Base-by-base conservation (phyloP, 2,113 vertebrate species). In the Rhineura floridana region DNA sequence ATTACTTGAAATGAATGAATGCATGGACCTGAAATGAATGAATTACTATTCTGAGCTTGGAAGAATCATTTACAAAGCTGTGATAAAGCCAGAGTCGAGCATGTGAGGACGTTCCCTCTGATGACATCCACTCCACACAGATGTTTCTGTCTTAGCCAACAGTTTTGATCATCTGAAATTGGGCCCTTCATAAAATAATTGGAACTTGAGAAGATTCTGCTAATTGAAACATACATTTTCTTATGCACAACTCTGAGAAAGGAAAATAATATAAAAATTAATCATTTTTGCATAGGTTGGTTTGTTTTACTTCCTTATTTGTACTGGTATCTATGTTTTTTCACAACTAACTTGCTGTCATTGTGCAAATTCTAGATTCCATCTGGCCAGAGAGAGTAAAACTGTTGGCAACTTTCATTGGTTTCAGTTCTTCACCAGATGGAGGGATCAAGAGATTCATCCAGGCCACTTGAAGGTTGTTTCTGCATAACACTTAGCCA, bases 131-230 rank as follows among this genome's bases (percentile, higher is more conserved):
- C 84, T 88, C 83, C 44, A 3, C 93, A 83, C 96, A 97, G 96
- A 96, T 97, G 96, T 96, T 96, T 78, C 87, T 89, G 87, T 89
- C 75, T 36, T 42, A 96, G 91, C 93, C 93, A 95, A 44, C 92
- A 96, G 93, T 96, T 92, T 94, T 86, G 90, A 89, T 86, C 83
- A 90, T 89, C 42, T 65, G 75, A 77, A 83, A 33, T 88, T 62
- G 39, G 80, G 76, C n/a, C 83, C 59, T 90, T 88, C 65, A 11
- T 52, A 21, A 50, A 86, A 87, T 81, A 25, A 19, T 2, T 90
- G 63, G 12, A 83, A 65, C 67, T 63, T 77, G 91, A 72, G 63
- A 91, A 90, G 0, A 3, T 85, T 77, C 50, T 88, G 92, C 50
- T 50, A 86, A 86, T 46, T 82, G 50, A 91, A 88, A 65, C 39